These are phyloP conservation scores for Brachionus calyciflorus DNA, from an alignment of 1,140 invertebrate species.

Conservation along the genomic window DNA sequence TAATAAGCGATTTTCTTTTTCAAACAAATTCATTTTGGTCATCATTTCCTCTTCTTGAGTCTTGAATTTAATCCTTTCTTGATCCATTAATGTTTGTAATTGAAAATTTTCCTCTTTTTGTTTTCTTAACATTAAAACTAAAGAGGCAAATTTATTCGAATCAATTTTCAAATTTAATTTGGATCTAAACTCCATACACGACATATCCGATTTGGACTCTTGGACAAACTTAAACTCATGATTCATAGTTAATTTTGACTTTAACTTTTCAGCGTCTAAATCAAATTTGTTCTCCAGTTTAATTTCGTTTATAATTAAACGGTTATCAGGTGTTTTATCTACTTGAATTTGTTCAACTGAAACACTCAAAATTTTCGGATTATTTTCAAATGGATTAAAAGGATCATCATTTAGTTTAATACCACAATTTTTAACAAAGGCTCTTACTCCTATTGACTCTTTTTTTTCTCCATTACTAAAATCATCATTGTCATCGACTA, in stretches of 20 bases:
- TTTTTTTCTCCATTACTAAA: background rate
- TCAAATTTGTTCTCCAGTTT: background rate
- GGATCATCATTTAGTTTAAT: constrained; percentile 40
- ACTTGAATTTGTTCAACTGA: background rate
- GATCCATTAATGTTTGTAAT: background rate
- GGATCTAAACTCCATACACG: background rate
- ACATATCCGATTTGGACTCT: background rate
- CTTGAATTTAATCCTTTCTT: background rate
- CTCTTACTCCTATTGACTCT: background rate
- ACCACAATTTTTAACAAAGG: background rate
- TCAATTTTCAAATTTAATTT: constrained; percentile 7
- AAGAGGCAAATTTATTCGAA: constrained; percentile 11
- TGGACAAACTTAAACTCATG: background rate
- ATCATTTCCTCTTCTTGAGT: background rate
- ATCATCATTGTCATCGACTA: constrained; percentile 33
- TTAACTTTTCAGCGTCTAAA: background rate
- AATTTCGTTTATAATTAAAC: background rate
- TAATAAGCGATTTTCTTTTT: background rate
- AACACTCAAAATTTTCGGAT: background rate
- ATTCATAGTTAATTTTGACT: background rate
- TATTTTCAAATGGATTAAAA: background rate
- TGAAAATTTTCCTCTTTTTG: background rate
- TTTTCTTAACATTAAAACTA: constrained; percentile 11
- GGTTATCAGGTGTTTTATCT: background rate
- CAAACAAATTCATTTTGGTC: background rate